Conservation (phyloP, 2,888 invertebrate genomes). For the Mayetiola destructor region DNA sequence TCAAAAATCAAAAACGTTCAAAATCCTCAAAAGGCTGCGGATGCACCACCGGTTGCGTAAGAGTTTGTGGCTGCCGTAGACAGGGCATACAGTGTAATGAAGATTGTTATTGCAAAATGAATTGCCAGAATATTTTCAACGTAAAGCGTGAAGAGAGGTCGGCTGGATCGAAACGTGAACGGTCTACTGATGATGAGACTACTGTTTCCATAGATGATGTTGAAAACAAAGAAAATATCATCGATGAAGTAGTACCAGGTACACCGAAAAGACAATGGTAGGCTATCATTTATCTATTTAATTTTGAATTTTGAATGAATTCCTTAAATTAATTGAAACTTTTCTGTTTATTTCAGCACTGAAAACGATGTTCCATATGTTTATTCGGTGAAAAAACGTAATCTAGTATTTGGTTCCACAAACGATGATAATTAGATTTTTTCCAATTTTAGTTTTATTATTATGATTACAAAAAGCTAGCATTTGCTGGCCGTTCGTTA, state of each 20-base stretch:
- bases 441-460: no score
- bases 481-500: neutral
- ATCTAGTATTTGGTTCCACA: neutral
- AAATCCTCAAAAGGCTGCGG: neutral
- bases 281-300: neutral
- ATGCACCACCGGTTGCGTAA: constrained; percentile 5
- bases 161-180: neutral
- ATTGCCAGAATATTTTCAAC: neutral
- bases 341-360: neutral
- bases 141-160: neutral
- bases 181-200: neutral
- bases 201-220: neutral
- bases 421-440: no score
- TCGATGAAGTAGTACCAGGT: neutral
- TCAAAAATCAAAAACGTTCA: neutral
- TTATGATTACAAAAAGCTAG: neutral
- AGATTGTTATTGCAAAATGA: neutral
- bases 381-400: constrained; percentile 1
- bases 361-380: neutral
- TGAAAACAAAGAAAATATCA: neutral
- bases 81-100: neutral
- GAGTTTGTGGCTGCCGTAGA: neutral
- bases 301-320: neutral
- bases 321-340: neutral
- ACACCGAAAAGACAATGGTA: constrained; percentile 12